Conservation (phyloP, 2,888 invertebrate species). For the Parnassius apollo region DNA sequence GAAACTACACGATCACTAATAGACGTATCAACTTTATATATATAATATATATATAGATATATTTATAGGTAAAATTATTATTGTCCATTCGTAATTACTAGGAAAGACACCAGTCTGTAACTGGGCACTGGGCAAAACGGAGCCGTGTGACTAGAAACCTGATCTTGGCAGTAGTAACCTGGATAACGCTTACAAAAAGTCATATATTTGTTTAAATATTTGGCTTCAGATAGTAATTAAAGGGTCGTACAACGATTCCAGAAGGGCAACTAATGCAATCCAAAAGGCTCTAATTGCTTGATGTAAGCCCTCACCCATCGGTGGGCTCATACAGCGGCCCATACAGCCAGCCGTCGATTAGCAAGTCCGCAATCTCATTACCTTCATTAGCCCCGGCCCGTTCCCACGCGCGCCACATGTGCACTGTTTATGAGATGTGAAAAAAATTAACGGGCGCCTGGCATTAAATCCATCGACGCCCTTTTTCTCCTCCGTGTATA, state of each 20-base stretch:
- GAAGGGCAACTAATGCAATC: slow-evolving; percentile 1
- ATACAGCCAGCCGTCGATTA: slow-evolving; percentile 52
- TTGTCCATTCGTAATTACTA: too few species aligned
- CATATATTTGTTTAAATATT: too few species aligned
- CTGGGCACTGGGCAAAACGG: too few species aligned
- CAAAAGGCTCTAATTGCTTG: slow-evolving; percentile 17
- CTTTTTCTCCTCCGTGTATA: slow-evolving; percentile 10
- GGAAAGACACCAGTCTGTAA: too few species aligned
- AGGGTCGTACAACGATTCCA: neutral
- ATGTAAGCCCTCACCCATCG: slow-evolving; percentile 20
- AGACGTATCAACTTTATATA: too few species aligned
- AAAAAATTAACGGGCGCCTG: slow-evolving; percentile 49
- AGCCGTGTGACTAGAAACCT: too few species aligned
- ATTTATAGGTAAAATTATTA: too few species aligned
- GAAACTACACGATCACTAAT: too few species aligned
- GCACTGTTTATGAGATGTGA: slow-evolving; percentile 54
- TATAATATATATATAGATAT: too few species aligned
- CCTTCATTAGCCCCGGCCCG: slow-evolving; percentile 50
- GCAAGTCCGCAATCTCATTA: slow-evolving; percentile 62
- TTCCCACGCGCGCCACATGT: slow-evolving; percentile 72
- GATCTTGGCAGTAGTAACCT: too few species aligned
- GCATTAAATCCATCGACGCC: slow-evolving; percentile 61
- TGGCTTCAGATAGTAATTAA: too few species aligned
- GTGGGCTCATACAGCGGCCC: slow-evolving; percentile 37
- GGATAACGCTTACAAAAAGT: too few species aligned